phyloP scores from a whole-genome alignment of 2,888 invertebrate species.

The Panorpa germanica region DNA sequence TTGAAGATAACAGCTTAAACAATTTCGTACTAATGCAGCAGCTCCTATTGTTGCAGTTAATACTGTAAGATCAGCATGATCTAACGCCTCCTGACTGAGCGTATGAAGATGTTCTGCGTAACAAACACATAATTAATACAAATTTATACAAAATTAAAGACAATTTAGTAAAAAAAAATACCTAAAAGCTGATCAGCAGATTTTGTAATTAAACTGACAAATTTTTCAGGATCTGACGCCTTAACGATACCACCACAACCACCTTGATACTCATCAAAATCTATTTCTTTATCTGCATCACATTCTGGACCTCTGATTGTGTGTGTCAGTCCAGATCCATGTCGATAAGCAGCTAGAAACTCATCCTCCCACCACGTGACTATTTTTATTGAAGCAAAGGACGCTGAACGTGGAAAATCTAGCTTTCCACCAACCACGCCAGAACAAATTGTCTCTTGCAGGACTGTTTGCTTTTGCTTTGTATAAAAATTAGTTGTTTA shows the following conservation, averaged over 20 bases:
- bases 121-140: neutral
- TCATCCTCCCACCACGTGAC: constrained; percentile 79
- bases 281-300: constrained; percentile 13
- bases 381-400: constrained; percentile 67
- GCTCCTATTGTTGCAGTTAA: constrained; percentile 67
- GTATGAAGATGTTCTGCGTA: constrained; percentile 53
- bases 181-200: constrained; percentile 52
- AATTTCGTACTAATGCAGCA: constrained; percentile 58
- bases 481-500: too few species aligned
- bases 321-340: constrained; percentile 32
- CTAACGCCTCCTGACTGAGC: constrained; percentile 64
- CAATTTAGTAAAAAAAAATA: constrained; percentile 16
- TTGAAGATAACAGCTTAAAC: constrained; percentile 57
- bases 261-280: constrained; percentile 22
- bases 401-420: constrained; percentile 68
- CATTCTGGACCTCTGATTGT: constrained; percentile 7
- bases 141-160: constrained; percentile 9
- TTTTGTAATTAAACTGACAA: constrained; percentile 47
- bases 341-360: constrained; percentile 55
- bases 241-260: constrained; percentile 43
- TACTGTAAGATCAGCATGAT: constrained; percentile 67
- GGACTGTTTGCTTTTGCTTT: constrained; percentile 49
- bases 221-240: constrained; percentile 58
- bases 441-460: constrained; percentile 59
- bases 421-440: constrained; percentile 65